Conservation (phyloP, 2,888 invertebrate species). For the Chrysina gloriosa region DNA sequence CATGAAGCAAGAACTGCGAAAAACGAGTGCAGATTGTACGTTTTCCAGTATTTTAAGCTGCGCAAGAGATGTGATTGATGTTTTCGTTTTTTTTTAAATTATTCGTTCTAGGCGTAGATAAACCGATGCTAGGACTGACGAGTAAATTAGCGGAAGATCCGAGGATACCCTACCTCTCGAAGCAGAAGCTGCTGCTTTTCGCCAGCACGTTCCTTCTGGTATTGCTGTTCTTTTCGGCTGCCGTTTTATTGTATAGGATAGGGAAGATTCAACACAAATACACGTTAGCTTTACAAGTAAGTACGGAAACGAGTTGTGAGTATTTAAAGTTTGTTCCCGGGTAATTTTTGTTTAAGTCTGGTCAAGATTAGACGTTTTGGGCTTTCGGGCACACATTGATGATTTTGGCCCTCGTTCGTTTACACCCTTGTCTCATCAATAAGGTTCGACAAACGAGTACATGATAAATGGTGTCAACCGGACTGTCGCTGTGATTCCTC, state of each 20-base stretch:
- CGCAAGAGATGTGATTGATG: neutral
- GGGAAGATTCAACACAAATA: slow-evolving; percentile 64
- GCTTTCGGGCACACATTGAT: no score
- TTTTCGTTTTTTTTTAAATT: neutral
- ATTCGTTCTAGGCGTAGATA: slow-evolving; percentile 37
- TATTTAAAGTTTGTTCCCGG: no score
- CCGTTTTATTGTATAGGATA: slow-evolving; percentile 70
- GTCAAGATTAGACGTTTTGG: no score
- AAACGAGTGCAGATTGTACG: slow-evolving; percentile 37
- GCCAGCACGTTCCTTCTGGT: slow-evolving; percentile 69
- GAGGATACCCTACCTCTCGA: slow-evolving; percentile 59
- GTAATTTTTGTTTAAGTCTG: no score
- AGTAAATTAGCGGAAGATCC: slow-evolving; percentile 26
- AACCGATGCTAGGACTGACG: slow-evolving; percentile 19
- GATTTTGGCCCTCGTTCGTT: no score
- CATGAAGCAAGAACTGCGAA: slow-evolving; percentile 36
- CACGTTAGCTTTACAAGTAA: slow-evolving; percentile 63
- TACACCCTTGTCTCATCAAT: no score
- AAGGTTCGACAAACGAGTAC: no score
- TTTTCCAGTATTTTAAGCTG: neutral
- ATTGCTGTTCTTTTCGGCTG: slow-evolving; percentile 70
- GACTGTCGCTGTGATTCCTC: no score
- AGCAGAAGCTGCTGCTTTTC: slow-evolving; percentile 68
- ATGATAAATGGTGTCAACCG: no score
- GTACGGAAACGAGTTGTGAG: slow-evolving; percentile 41